phyloP scores from a whole-genome alignment of 2,113 vertebrate species.

The Pluvianellus socialis region DNA sequence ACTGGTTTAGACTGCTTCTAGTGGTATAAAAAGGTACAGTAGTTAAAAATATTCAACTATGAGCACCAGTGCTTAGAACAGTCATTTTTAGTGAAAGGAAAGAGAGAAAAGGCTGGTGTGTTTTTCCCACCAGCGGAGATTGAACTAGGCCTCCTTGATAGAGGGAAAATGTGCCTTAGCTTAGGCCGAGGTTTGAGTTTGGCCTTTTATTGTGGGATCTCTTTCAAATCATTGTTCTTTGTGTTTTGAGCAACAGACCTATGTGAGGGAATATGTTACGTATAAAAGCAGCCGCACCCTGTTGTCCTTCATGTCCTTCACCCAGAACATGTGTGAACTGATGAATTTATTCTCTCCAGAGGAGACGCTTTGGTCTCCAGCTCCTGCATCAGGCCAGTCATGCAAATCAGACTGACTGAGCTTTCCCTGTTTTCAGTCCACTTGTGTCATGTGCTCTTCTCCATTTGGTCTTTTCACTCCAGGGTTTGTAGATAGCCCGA shows the following conservation, averaged over 20 bases:
- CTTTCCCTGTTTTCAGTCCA: constrained; percentile 22
- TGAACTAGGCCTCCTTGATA: not conserved
- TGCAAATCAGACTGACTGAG: not conserved
- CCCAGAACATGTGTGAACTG: not conserved
- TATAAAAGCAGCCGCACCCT: not conserved
- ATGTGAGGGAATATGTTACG: not conserved
- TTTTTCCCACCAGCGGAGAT: not conserved
- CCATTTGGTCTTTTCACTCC: constrained; percentile 3
- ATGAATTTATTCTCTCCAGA: not conserved
- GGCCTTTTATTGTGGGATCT: not conserved
- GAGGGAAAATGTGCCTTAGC: not conserved
- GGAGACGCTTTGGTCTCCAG: not conserved
- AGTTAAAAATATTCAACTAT: not conserved
- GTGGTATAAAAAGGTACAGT: not conserved
- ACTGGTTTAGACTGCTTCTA: not conserved
- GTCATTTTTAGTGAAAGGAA: not conserved
- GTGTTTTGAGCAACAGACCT: not conserved
- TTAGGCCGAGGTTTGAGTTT: not conserved
- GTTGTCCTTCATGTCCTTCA: not conserved
- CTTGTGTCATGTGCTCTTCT: not conserved
- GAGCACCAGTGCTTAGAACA: not conserved
- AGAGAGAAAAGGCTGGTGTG: not conserved
- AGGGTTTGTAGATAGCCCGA: not conserved
- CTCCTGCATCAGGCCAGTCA: not conserved
- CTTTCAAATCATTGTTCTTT: not conserved